Conservation (phyloP, 2,113 vertebrate genomes). For the Marmota flaviventris region DNA sequence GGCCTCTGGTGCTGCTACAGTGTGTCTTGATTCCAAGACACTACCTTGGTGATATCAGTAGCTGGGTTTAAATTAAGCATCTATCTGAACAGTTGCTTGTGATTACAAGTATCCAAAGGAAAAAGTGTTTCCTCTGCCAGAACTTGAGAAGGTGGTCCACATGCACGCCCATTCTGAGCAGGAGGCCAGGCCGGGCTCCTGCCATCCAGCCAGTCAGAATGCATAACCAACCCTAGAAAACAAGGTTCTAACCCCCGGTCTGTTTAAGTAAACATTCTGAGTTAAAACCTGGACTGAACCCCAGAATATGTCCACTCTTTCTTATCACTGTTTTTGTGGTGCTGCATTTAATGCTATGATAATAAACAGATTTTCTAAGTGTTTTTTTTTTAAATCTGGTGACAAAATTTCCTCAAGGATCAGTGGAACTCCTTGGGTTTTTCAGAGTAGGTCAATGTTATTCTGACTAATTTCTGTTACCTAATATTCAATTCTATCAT, state of each 20-base stretch:
- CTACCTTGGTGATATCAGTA: neutral
- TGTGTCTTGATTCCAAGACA: neutral
- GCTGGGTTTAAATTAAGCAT: conserved; percentile 51
- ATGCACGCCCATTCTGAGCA: conserved; percentile 39
- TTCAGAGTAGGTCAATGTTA: neutral
- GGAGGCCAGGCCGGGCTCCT: conserved; percentile 55
- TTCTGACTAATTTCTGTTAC: neutral
- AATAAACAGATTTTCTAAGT: conserved; percentile 64
- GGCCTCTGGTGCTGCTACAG: too few relatives aligned
- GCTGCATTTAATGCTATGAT: conserved; percentile 69
- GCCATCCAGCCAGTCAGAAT: conserved; percentile 68
- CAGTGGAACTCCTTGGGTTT: neutral
- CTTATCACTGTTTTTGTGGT: conserved; percentile 61
- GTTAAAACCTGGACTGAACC: conserved; percentile 66
- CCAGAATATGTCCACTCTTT: conserved; percentile 73
- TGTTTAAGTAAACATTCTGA: conserved; percentile 73
- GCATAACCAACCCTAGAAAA: conserved; percentile 67
- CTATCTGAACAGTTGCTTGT: conserved; percentile 60
- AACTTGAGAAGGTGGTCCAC: conserved; percentile 46
- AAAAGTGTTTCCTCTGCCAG: conserved; percentile 31
- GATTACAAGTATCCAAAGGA: conserved; percentile 56
- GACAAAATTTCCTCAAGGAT: neutral
- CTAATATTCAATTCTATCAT: neutral
- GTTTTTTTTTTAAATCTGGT: conserved; percentile 16
- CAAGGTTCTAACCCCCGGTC: conserved; percentile 73